Base-by-base conservation (phyloP, 2,113 vertebrate genomes). In the Pitta sordida region DNA sequence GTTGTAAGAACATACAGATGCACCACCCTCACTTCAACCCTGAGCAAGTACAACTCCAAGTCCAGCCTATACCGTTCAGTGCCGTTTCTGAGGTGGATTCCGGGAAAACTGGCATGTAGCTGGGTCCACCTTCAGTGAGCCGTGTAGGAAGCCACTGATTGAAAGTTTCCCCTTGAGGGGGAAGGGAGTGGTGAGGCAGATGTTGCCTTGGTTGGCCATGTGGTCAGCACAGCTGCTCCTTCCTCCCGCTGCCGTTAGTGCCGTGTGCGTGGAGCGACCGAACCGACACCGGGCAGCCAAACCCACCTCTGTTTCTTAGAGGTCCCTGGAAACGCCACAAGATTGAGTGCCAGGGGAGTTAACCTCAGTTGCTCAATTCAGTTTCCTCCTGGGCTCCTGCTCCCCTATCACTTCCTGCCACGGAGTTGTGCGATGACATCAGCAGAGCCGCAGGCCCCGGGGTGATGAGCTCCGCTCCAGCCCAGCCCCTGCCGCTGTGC, bases 391-490 rank as follows among this genome's bases (percentile, higher is more conserved):
- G 3, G 65, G 86, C 90, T 88, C 43, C 88, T 79, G 76, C 37
- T 94, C 89, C 84, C 32, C 0, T 96, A 92, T 96, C 95, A 15
- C 59, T 95, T 97, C 95, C 95, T 87, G 91, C 95, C 93, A 83
- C 58, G 7, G 10, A 46, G 81, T 0, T 2, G 39, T 15, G 76
- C 5, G 27, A n/a, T 96, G 92, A 93, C 91, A 94, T 94, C 93
- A 94, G 91, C 77, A 9, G 59, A 83, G 96, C 96, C 91, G 2
- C 93, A 94, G 82, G 65, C 91, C 56, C 23, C 2, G 22, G 0
- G 65, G 30, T 29, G 55, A 63, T 79, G 93, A 88, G 75, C 94
- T 96, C 97, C 81, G 37, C 89, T 85, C 95, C 89, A 26, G 86
- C 93, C 63, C 37, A 2, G 24, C 12, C 13, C 11, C 85, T 29